Base-by-base conservation (phyloP, 2,113 vertebrate species). In the Calyptommatus sinebrachiatus region DNA sequence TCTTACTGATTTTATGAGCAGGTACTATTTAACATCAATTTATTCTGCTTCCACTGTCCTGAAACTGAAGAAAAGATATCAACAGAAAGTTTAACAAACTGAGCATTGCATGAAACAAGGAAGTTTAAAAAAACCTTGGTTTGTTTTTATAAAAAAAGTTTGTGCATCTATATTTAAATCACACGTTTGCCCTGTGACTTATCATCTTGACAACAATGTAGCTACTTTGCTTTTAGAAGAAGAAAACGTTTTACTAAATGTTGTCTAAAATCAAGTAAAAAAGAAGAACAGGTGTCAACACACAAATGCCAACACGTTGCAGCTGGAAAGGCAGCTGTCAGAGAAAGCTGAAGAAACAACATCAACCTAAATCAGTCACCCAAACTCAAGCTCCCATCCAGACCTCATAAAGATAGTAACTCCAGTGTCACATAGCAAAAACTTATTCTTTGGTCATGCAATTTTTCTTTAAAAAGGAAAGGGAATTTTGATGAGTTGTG, bases 151-250 rank as follows among this genome's bases (percentile, higher is more conserved):
- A 57, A 57, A 57, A 57, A 57, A 57, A 57, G 7, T 0, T 24
- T 29, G 3, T 0, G 45, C 0, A 1, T 53, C 69, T 72, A 76
- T 3, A 81, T 89, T 74, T 75, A 86, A 81, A 69, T 26, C 22
- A 20, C 77, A 61, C 22, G 24, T 6, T 21, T 71, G 26, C 45
- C 28, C 67, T 62, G 53, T 61, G 60, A 67, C 0, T 0, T 0
- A 0, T 0, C 71, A 50, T 60, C 16, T 1, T 48, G 53, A 85
- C 41, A 76, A 20, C 48, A 76, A n/a, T 41, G 77, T 67, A 85
- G 41, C 85, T 69, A 6, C 28, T 81, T 76, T 76, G 21, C 50
- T 76, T 41, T 68, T 69, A 77, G 65, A 18, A 31, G 83, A 86
- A 81, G 41, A 72, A 79, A 84, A 77, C 1, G 60, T 74, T 80